A percentile compares a stretch with the other conserved stretches of the same genome.
These are phyloP conservation scores for Phylloscopus whistleri DNA, from an alignment of 2,113 vertebrate species.

Conservation along the genomic window DNA sequence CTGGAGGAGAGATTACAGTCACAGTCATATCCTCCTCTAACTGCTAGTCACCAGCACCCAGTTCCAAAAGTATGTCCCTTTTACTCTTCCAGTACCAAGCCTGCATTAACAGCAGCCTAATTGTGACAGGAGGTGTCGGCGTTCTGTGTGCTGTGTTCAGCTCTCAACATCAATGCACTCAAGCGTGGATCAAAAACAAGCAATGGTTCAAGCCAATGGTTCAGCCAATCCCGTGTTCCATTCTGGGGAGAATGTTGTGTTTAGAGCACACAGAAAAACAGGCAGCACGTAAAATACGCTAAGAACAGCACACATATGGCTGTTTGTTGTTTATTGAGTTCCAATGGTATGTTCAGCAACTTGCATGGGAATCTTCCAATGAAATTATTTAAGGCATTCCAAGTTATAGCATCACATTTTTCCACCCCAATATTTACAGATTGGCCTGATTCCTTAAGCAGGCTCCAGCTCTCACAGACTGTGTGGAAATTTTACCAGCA, in stretches of 20 bases:
- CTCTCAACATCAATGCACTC: not conserved
- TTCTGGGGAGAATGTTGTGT: not conserved
- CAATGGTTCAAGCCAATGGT: not conserved
- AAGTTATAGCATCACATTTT: not conserved
- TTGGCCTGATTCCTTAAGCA: not conserved
- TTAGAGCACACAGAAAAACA: not conserved
- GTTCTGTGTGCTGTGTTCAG: not conserved
- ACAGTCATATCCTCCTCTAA: not conserved
- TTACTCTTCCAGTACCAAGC: not conserved
- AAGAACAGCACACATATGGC: not conserved
- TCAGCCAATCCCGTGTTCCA: not conserved
- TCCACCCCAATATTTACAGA: not conserved
- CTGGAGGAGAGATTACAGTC: not conserved
- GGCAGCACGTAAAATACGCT: not conserved
- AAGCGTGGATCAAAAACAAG: not conserved
- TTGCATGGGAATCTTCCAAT: not conserved
- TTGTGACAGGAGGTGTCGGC: accelerated
- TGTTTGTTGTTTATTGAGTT: not conserved
- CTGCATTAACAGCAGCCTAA: not conserved
- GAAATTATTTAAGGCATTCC: not conserved
- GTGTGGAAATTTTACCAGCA: not conserved
- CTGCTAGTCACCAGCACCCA: not conserved
- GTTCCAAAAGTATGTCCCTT: not conserved
- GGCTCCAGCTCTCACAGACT: not conserved
- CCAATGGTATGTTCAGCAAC: not conserved